A percentile compares a stretch with the other conserved stretches of the same genome.
Evolutionary conservation across 2,113 vertebrate species (phyloP).

Genomic region (Australoheros scitulus): DNA sequence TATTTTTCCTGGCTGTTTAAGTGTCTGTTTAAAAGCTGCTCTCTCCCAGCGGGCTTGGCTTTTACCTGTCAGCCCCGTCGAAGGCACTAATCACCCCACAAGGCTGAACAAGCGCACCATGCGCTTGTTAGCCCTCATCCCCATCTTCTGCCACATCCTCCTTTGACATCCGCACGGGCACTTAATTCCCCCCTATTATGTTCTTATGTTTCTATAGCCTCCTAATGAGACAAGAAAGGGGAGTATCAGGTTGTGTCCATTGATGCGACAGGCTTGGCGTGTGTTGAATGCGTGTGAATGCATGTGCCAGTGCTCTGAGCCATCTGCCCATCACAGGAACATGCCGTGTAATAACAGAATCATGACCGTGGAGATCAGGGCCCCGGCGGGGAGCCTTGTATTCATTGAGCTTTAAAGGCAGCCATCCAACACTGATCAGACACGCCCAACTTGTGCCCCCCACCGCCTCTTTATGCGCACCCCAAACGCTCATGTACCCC

Average conservation of each 20-base stretch:
- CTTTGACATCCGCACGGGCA: constrained; percentile 76
- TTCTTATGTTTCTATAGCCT: constrained; percentile 80
- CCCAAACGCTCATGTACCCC: constrained; percentile 39
- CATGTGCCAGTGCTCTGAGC: constrained; percentile 61
- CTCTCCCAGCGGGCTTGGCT: constrained; percentile 73
- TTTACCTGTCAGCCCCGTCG: constrained; percentile 75
- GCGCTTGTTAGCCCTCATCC: constrained; percentile 74
- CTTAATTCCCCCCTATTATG: constrained; percentile 81
- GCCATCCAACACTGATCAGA: constrained; percentile 72
- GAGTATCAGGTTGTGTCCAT: constrained; percentile 77
- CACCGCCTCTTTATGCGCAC: constrained; percentile 44
- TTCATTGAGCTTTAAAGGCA: constrained; percentile 76
- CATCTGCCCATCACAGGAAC: constrained; percentile 77
- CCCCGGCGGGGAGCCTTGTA: constrained; percentile 72
- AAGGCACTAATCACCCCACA: constrained; percentile 75
- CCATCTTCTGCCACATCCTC: constrained; percentile 63
- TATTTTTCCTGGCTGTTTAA: constrained; percentile 70
- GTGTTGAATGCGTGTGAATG: constrained; percentile 70
- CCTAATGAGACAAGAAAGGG: constrained; percentile 80
- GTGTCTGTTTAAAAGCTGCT: constrained; percentile 69
- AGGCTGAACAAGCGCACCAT: constrained; percentile 60
- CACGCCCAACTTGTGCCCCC: constrained; percentile 64
- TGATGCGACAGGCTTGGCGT: constrained; percentile 65
- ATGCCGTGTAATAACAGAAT: constrained; percentile 76
- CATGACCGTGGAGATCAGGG: constrained; percentile 76